Percentiles rank a stretch among this genome's conserved stretches.
These are phyloP conservation scores for Melipona bicolor DNA, from an alignment of 2,888 invertebrate genomes.

Conservation along the genomic window DNA sequence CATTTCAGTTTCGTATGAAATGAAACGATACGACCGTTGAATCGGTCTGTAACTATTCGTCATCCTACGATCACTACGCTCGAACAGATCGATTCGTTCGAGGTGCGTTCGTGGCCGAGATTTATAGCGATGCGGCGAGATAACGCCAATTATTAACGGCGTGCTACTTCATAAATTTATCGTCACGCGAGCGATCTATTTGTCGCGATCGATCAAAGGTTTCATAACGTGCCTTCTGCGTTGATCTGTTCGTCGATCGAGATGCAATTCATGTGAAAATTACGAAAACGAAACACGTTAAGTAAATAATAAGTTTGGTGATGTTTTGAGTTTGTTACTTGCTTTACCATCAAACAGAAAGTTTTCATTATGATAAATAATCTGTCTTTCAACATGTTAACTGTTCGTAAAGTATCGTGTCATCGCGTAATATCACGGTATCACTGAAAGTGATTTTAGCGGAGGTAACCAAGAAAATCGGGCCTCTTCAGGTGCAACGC, in stretches of 20 bases:
- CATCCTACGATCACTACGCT: slow-evolving; percentile 17
- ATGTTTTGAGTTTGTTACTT: too few relatives aligned
- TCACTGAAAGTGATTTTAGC: too few relatives aligned
- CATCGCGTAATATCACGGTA: too few relatives aligned
- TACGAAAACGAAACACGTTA: too few relatives aligned
- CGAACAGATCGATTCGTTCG: slow-evolving; percentile 31
- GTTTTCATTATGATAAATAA: too few relatives aligned
- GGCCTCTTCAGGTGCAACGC: too few relatives aligned
- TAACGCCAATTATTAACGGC: slow-evolving; percentile 52
- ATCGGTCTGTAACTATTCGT: background rate
- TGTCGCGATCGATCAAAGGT: slow-evolving; percentile 46
- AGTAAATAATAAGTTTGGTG: too few relatives aligned
- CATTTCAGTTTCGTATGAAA: background rate
- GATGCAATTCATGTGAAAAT: too few relatives aligned
- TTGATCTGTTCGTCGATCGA: slow-evolving; percentile 32
- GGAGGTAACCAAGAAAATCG: too few relatives aligned
- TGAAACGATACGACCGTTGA: background rate
- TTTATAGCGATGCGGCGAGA: slow-evolving; percentile 40
- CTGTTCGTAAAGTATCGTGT: too few relatives aligned
- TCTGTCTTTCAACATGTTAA: too few relatives aligned
- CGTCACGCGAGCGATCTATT: slow-evolving; percentile 26
- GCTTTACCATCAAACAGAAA: too few relatives aligned
- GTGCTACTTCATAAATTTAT: slow-evolving; percentile 37
- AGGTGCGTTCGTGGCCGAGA: slow-evolving; percentile 11
- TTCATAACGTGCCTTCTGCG: slow-evolving; percentile 23